phyloP scores from a whole-genome alignment of 2,113 vertebrate genomes.

The Planiliza haematocheilus region DNA sequence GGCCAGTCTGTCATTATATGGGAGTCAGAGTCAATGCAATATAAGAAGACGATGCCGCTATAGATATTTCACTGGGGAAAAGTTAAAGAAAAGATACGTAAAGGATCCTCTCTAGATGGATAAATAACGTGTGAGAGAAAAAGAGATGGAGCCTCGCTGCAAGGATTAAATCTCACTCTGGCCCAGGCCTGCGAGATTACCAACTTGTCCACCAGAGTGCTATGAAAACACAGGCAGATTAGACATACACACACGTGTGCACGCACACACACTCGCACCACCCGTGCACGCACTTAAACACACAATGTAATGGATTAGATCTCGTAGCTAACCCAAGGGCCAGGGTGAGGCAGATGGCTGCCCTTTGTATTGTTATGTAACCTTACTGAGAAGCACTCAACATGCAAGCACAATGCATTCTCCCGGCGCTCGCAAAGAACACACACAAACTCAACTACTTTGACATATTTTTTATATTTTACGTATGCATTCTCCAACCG shows the following conservation, averaged over 20 bases:
- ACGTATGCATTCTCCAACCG: background rate
- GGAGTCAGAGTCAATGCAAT: background rate
- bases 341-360: constrained; percentile 75
- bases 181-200: constrained; percentile 65
- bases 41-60: background rate
- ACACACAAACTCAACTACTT: constrained; percentile 1
- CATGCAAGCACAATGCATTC: constrained; percentile 28
- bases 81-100: background rate
- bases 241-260: constrained; percentile 36
- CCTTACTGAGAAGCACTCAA: constrained; percentile 44
- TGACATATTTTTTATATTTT: background rate
- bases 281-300: constrained; percentile 36
- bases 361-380: constrained; percentile 72
- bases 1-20: background rate
- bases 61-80: background rate
- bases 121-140: constrained; percentile 38
- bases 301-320: constrained; percentile 67
- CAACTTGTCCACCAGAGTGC: constrained; percentile 61
- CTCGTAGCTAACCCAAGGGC: constrained; percentile 55
- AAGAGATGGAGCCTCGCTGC: constrained; percentile 51
- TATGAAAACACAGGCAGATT: constrained; percentile 73
- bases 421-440: background rate
- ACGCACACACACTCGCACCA: constrained; percentile 2
- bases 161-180: constrained; percentile 74
- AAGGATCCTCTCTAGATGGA: constrained; percentile 13